These are phyloP conservation scores for Zosterops borbonicus DNA, from an alignment of 2,113 vertebrate genomes.

Conservation along the genomic window DNA sequence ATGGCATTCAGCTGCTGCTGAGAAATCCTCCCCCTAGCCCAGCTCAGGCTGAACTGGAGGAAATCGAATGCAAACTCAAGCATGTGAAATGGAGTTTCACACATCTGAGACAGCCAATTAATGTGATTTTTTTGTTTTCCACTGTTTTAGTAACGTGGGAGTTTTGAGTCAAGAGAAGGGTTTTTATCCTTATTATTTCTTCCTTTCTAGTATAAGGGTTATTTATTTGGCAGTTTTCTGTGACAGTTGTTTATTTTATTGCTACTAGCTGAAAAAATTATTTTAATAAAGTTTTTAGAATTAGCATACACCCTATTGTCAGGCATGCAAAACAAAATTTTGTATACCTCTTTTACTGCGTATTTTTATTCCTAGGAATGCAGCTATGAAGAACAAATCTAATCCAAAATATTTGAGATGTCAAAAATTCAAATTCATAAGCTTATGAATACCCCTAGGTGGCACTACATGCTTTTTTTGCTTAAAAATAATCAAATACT, in stretches of 20 bases:
- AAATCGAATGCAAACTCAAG: background rate
- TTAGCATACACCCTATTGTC: background rate
- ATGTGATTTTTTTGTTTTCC: background rate
- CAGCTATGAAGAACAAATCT: background rate
- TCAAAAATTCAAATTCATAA: slow-evolving; percentile 17
- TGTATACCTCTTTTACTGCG: background rate
- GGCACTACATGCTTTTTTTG: slow-evolving; percentile 38
- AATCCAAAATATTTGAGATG: background rate
- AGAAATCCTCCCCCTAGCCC: background rate
- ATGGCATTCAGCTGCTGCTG: fast-evolving
- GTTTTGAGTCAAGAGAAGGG: background rate
- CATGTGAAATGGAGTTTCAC: background rate
- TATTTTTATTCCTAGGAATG: background rate
- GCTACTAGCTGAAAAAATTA: background rate
- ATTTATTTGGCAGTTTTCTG: background rate
- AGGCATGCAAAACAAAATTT: background rate
- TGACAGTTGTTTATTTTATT: background rate
- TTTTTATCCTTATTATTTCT: background rate
- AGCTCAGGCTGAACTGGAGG: background rate
- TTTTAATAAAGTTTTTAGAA: background rate
- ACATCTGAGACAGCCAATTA: background rate
- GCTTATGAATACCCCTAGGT: slow-evolving; percentile 29
- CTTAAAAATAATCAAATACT: background rate
- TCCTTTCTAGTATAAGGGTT: background rate
- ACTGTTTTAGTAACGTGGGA: background rate